Base-by-base conservation (phyloP, 2,797 vertebrate species). In the Podarcis siculus region DNA sequence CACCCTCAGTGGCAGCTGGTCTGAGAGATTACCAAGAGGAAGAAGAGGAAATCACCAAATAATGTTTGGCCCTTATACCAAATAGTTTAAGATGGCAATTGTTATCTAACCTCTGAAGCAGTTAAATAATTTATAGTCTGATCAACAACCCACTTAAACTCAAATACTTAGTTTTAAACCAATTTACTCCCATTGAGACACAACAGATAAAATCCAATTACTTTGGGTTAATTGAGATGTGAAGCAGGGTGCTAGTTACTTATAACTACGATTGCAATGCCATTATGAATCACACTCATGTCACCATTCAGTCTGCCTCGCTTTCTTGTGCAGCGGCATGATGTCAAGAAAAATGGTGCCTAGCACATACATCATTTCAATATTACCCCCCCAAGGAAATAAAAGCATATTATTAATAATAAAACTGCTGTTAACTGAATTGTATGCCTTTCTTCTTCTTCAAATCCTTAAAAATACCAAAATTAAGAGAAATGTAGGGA, bases 161-260 rank as follows among this genome's bases (percentile, higher is more conserved):
- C 87, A 83, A 83, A 71, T 83, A 72, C 82, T 83, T 83, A 78
- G 66, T 83, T 84, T 88, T 84, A 69, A 88, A 88, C 75, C 82
- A 83, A 88, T 84, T 84, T 84, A 72, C 4, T 19, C 64, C 42
- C 75, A 58, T 12, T 84, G 87, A 72, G 45, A 77, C 69, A 64
- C 55, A 82, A 49, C 71, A 87, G 72, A 76, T 82, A 42, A 83
- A 83, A 88, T 88, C 45, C 87, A 88, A 83, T 88, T 88, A 88
- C 79, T 78, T 77, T 58, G 30, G 73, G 72, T 69, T 87, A 87
- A 87, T 71, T 88, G 75, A 83, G 75, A 88, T 79, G 72, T 78
- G 81, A 71, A 83, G 64, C 45, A 79, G 35, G 42, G 64, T 83
- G 75, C 75, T 83, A 32, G 73, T 77, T 78, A 83, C 64, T 83